These are phyloP conservation scores for Brachypalpus laphriformis DNA, from an alignment of 2,888 invertebrate species.

Conservation along the genomic window DNA sequence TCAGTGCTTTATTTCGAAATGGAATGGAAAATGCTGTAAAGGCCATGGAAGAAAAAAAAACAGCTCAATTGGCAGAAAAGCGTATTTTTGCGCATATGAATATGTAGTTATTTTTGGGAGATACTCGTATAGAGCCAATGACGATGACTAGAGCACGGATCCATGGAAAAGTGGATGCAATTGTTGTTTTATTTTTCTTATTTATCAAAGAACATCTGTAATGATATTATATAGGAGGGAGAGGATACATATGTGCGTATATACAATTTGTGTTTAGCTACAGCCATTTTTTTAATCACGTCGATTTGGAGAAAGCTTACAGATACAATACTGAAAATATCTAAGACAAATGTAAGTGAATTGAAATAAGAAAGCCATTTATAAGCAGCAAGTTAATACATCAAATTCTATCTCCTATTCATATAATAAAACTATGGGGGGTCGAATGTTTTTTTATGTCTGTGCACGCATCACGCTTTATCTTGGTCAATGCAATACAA, in stretches of 20 bases:
- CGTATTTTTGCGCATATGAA: constrained; percentile 34
- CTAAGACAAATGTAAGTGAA: not conserved
- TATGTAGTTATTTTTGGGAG: constrained; percentile 10
- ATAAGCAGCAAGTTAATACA: constrained; percentile 2
- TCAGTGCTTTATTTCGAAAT: constrained; percentile 26
- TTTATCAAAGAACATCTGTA: not conserved
- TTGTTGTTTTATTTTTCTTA: constrained; percentile 30
- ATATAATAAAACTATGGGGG: no score
- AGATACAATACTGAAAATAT: no score
- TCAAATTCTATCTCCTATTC: no score
- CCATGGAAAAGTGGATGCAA: constrained; percentile 16
- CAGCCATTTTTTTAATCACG: no score
- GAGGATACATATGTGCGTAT: no score
- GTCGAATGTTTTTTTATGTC: no score
- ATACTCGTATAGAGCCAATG: constrained; percentile 11
- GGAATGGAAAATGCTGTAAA: constrained; percentile 26
- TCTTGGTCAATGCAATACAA: no score
- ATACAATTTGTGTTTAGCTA: no score
- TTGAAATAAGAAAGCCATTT: not conserved
- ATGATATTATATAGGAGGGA: no score
- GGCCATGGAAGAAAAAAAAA: not conserved
- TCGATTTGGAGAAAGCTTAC: no score
- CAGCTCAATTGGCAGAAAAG: constrained; percentile 45
- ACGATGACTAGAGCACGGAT: not conserved
- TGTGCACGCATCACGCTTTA: no score